Evolutionary conservation across 1,140 invertebrate genomes (phyloP).

Genomic region (Brachionus manjavacas): DNA sequence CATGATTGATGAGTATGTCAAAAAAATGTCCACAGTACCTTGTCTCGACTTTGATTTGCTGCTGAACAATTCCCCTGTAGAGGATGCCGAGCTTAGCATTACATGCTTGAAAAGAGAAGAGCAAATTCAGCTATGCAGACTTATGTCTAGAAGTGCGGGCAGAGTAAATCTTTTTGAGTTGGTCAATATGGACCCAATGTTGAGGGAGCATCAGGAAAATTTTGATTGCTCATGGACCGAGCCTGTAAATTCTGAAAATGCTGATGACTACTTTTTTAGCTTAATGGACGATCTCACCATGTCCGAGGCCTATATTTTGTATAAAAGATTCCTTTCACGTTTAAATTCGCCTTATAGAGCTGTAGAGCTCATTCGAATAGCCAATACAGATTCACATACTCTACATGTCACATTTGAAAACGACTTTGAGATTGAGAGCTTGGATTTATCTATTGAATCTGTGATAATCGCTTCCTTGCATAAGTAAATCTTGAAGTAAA

Average conservation of each 20-base stretch:
- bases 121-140: not conserved
- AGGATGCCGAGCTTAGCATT: not conserved
- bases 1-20: not conserved
- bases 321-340: not conserved
- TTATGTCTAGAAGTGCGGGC: not conserved
- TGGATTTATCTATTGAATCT: not conserved
- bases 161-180: not conserved
- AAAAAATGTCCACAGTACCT: slow-evolving; percentile 3
- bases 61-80: not conserved
- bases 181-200: not conserved
- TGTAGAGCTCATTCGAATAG: not conserved
- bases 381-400: not conserved
- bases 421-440: not conserved
- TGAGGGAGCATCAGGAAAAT: not conserved
- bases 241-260: not conserved
- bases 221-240: not conserved
- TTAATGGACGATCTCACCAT: not conserved
- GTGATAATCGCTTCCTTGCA: not conserved
- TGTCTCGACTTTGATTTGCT: not conserved
- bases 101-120: not conserved
- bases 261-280: not conserved
- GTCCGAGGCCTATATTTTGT: not conserved
- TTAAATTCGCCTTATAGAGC: not conserved
- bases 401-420: not conserved
- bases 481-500: not conserved